Conservation (phyloP, 2,113 vertebrate genomes). For the Podarcis cretensis region DNA sequence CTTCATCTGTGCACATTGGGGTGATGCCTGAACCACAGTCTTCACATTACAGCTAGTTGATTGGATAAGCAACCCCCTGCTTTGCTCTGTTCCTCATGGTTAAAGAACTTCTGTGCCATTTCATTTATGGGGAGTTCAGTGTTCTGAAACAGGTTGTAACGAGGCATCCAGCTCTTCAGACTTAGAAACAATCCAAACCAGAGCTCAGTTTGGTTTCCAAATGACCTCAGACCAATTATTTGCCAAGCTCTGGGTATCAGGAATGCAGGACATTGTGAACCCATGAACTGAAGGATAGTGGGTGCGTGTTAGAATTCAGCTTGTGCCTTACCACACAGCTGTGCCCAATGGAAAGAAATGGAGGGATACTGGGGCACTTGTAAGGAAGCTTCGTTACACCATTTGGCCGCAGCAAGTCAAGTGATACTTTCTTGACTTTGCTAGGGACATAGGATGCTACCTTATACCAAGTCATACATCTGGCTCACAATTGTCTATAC, state of each 20-base stretch:
- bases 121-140: neutral
- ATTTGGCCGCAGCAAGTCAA: neutral
- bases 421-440: neutral
- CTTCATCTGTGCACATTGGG: neutral
- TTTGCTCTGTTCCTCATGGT: slow-evolving; percentile 1
- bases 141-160: neutral
- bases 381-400: neutral
- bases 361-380: neutral
- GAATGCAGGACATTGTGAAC: neutral
- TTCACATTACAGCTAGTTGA: slow-evolving; percentile 31
- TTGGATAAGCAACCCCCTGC: neutral
- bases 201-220: neutral
- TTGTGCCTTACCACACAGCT: neutral
- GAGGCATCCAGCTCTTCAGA: neutral
- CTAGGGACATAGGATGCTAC: no score
- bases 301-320: neutral
- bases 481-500: no score
- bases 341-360: neutral
- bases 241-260: neutral
- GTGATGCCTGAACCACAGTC: neutral
- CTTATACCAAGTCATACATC: no score
- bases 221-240: neutral
- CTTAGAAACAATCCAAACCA: neutral
- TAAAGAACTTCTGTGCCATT: slow-evolving; percentile 16
- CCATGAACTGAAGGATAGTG: neutral